Evolutionary conservation across 2,797 vertebrate genomes (phyloP), one percentile per base, ranked within the genome.

Genomic region (Myiotriccus ornatus): DNA sequence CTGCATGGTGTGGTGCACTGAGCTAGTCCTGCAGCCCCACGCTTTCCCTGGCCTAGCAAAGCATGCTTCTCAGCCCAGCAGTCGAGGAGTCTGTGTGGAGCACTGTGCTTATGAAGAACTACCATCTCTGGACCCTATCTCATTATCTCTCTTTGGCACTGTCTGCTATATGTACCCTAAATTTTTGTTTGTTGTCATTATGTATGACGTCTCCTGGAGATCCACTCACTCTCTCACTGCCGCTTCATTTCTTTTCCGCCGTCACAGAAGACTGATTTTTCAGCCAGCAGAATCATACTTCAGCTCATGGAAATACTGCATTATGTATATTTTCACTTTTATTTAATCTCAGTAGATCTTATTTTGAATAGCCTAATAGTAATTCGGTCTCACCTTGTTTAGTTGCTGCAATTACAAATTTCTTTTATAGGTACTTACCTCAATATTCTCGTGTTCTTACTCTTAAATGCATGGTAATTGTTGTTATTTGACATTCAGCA

Each of bases 1-100:
- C 52, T 37, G 43, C 1, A 0, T 39, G 71, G 12, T 28, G 8
- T 1, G 3, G 22, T n/a, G 17, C 37, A 7, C 37, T 9, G n/a
- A 46, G 47, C 30, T 22, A 23, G 52, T 43, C 32, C 77, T 18
- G 41, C 30, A 60, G n/a, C n/a, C 21, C 43, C 23, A 11, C 17
- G 68, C 47, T 76, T 67, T 63, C 49, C 27, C 37, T 22, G 39
- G 6, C 2, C 0, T 65, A 43, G 32, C 7, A 30, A 17, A 34
- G 19, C 1, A 1, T 13, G 22, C 27, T 60, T 32, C 43, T 60
- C 35, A 34, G 35, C 35, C 21, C 37, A 21, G n/a, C 2, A 1
- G 35, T 11, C 14, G 27, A 34, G 19, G 43, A 25, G 32, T 20
- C 46, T 64, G n/a, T 4, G 4, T 30, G 23, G 24, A 60, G 10